phyloP scores from a whole-genome alignment of 1,140 invertebrate species.

The Halictus rubicundus region DNA sequence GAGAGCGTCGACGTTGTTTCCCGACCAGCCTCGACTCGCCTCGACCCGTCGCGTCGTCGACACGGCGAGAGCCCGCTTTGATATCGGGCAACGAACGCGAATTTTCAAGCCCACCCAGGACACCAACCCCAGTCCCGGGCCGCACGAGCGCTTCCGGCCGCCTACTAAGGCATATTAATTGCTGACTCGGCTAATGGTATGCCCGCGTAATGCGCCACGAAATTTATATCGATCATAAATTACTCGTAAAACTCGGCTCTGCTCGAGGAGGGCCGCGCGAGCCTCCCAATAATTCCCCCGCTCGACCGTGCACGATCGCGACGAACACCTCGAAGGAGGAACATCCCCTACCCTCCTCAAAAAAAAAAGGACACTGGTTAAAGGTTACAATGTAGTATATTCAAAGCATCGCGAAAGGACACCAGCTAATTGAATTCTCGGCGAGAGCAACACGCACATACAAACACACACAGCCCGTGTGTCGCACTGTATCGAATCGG shows the following conservation, averaged over 20 bases:
- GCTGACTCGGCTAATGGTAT: conserved; percentile 58
- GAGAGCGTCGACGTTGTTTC: neutral
- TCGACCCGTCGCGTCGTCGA: too few relatives aligned
- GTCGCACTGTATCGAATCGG: too few relatives aligned
- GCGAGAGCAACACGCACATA: too few relatives aligned
- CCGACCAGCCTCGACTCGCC: too few relatives aligned
- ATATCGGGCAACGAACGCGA: neutral
- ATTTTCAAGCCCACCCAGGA: neutral
- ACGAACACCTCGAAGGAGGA: too few relatives aligned
- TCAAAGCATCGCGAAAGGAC: too few relatives aligned
- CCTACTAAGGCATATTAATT: conserved; percentile 57
- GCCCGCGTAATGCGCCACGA: conserved; percentile 43
- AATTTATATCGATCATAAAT: conserved; percentile 62
- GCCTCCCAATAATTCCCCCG: conserved; percentile 8
- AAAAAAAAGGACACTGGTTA: too few relatives aligned
- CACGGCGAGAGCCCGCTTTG: neutral
- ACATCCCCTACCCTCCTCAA: too few relatives aligned
- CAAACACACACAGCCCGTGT: too few relatives aligned
- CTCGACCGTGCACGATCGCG: too few relatives aligned
- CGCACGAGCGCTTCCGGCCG: conserved; percentile 9
- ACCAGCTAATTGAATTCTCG: too few relatives aligned
- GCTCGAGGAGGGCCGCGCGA: neutral
- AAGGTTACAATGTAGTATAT: too few relatives aligned
- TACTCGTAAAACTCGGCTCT: conserved; percentile 37
- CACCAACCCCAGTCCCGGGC: neutral